Conservation (phyloP, 2,113 vertebrate genomes). For the Thinocorus orbignyianus region DNA sequence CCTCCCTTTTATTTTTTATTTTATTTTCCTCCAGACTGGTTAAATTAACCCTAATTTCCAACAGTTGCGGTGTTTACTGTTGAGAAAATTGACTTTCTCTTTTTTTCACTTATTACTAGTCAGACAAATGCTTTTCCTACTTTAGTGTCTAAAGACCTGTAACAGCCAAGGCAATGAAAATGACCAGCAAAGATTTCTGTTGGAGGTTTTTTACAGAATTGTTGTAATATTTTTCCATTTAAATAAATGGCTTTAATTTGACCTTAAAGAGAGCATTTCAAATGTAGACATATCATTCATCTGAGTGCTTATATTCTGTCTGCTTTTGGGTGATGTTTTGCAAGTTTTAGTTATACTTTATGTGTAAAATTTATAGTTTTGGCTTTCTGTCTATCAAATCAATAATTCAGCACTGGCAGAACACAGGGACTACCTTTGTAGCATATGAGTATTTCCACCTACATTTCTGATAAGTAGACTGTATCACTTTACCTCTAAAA, state of each 20-base stretch:
- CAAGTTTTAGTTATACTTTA: not conserved
- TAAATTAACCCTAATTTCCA: slow-evolving; percentile 16
- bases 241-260: not conserved
- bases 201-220: not conserved
- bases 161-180: not conserved
- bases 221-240: not conserved
- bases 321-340: not conserved
- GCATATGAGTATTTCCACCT: not conserved
- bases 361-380: not conserved
- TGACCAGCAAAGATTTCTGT: not conserved
- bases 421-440: not conserved
- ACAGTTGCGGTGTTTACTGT: not conserved
- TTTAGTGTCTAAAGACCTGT: not conserved
- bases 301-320: not conserved
- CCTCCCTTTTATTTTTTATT: not conserved
- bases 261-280: not conserved
- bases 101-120: not conserved
- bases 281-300: not conserved
- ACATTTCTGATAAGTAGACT: not conserved
- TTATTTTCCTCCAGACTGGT: not conserved
- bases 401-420: not conserved
- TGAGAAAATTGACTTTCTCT: slow-evolving; percentile 10
- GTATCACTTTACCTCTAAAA: not conserved
- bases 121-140: not conserved
- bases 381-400: not conserved